Conservation (phyloP, 92 coral and sea anemone species). For the Epizoanthus stellaris region DNA sequence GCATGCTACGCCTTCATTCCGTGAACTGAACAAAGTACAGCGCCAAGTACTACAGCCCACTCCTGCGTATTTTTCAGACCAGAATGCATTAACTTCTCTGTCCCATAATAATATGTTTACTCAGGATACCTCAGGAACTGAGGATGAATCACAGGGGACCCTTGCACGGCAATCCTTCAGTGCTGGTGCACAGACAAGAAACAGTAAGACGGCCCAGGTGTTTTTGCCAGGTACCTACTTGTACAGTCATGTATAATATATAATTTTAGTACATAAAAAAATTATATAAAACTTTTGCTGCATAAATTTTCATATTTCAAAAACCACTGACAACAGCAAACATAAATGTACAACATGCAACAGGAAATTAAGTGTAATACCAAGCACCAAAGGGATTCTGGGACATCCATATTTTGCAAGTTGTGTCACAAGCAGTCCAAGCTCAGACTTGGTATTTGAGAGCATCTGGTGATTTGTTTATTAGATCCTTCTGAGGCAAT, state of each 20-base stretch:
- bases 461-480: too few species aligned
- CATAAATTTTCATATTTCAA: too few species aligned
- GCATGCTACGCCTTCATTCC: conserved; percentile 83
- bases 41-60: conserved; percentile 91
- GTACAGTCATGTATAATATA: not conserved
- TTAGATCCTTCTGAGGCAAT: too few species aligned
- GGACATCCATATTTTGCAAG: too few species aligned
- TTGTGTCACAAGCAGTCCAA: too few species aligned
- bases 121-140: conserved; percentile 48
- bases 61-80: conserved; percentile 71
- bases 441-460: too few species aligned
- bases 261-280: too few species aligned
- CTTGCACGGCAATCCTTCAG: conserved; percentile 70
- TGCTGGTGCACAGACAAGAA: conserved; percentile 79
- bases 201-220: conserved; percentile 67
- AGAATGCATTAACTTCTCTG: conserved; percentile 41
- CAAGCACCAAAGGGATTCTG: too few species aligned
- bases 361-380: not conserved
- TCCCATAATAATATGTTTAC: conserved; percentile 48
- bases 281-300: too few species aligned
- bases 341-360: not conserved
- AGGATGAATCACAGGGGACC: conserved; percentile 54
- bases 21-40: conserved; percentile 94
- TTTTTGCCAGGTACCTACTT: conserved; percentile 78
- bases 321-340: not conserved